These are phyloP conservation scores for Aspidiotus rigidus DNA, from an alignment of 2,888 invertebrate genomes.

Conservation along the genomic window DNA sequence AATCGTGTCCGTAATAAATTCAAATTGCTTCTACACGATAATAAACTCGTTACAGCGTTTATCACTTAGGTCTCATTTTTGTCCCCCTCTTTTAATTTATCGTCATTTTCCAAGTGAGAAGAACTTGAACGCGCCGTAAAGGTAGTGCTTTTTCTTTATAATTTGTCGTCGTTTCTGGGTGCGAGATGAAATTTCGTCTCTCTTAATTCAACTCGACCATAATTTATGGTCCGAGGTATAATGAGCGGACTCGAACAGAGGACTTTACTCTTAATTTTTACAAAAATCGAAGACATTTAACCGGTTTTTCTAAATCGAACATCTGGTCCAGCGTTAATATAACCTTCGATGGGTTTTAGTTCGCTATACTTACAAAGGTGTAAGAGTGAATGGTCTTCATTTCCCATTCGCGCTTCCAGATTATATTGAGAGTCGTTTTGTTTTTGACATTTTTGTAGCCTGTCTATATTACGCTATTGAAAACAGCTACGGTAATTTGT, in stretches of 20 bases:
- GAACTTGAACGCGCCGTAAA: background rate
- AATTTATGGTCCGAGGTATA: slow-evolving; percentile 5
- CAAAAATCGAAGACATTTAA: slow-evolving; percentile 1
- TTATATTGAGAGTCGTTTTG: no score
- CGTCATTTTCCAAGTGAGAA: background rate
- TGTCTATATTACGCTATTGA: no score
- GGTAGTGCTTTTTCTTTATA: slow-evolving; percentile 6
- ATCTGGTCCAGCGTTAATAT: no score
- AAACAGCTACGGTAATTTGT: no score
- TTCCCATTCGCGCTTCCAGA: no score
- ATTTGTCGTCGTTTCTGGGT: slow-evolving; percentile 3
- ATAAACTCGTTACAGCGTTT: slow-evolving; percentile 34
- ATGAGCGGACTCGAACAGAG: background rate
- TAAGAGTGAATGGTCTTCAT: no score
- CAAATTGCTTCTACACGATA: slow-evolving; percentile 23
- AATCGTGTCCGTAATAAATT: slow-evolving; percentile 32
- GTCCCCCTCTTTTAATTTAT: background rate
- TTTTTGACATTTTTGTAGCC: no score
- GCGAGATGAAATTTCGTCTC: slow-evolving; percentile 11
- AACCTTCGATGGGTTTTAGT: no score
- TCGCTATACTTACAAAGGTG: no score
- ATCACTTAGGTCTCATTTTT: slow-evolving; percentile 28
- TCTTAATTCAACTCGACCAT: background rate
- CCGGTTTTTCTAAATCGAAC: background rate
- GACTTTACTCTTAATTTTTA: background rate